These are phyloP conservation scores for Apus apus DNA, from an alignment of 2,113 vertebrate species.

Conservation along the genomic window DNA sequence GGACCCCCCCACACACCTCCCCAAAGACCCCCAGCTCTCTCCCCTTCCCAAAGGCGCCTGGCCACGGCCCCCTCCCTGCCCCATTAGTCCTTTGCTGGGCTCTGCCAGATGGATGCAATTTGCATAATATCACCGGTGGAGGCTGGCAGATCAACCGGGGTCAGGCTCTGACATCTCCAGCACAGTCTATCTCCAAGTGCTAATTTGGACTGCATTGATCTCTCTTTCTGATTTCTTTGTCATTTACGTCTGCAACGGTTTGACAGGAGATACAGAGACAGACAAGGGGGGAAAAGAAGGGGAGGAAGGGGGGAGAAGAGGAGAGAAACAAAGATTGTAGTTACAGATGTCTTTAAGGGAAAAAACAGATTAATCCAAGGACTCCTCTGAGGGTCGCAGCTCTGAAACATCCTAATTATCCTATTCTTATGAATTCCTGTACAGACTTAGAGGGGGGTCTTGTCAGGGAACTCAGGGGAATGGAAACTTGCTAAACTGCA, in stretches of 20 bases:
- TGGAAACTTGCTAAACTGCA: slow-evolving; percentile 61
- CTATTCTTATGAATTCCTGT: slow-evolving; percentile 69
- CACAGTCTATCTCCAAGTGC: slow-evolving; percentile 86
- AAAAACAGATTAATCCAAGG: slow-evolving; percentile 75
- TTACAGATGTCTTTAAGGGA: slow-evolving; percentile 74
- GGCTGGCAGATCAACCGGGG: slow-evolving; percentile 83
- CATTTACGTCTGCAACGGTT: slow-evolving; percentile 80
- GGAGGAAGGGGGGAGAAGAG: slow-evolving; percentile 38
- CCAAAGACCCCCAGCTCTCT: slow-evolving; percentile 27
- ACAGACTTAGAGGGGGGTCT: slow-evolving; percentile 62
- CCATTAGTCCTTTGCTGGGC: slow-evolving; percentile 78
- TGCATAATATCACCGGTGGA: slow-evolving; percentile 85
- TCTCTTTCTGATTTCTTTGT: slow-evolving; percentile 88
- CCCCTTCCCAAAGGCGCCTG: slow-evolving; percentile 39
- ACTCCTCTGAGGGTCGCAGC: slow-evolving; percentile 71
- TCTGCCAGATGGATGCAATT: slow-evolving; percentile 86
- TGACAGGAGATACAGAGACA: slow-evolving; percentile 83
- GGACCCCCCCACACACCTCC: background rate
- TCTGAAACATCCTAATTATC: slow-evolving; percentile 75
- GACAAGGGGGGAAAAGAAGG: slow-evolving; percentile 72
- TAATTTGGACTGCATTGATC: slow-evolving; percentile 89
- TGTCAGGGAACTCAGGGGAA: slow-evolving; percentile 56
- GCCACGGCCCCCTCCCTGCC: slow-evolving; percentile 63
- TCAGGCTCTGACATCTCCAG: slow-evolving; percentile 84
- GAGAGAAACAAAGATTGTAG: slow-evolving; percentile 78